Evolutionary conservation across 2,797 vertebrate species (phyloP).

Genomic region (Falco concolor): DNA sequence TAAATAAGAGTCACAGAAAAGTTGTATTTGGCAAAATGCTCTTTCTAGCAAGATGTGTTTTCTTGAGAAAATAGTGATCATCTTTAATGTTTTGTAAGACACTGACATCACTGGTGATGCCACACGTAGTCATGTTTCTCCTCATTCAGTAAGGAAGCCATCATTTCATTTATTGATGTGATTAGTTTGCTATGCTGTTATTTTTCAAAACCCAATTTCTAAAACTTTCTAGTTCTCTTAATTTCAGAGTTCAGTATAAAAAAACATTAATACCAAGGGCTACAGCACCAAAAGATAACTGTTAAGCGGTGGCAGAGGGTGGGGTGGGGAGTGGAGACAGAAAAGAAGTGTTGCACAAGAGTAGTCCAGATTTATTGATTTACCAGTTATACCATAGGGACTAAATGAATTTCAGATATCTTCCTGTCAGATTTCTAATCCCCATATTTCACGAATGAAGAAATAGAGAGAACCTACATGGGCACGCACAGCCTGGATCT

Average conservation of each 20-base stretch:
- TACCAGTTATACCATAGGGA: neutral
- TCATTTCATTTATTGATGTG: neutral
- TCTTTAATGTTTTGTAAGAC: neutral
- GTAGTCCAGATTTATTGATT: neutral
- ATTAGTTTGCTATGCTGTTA: neutral
- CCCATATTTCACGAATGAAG: neutral
- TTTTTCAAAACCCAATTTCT: neutral
- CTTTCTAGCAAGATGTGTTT: neutral
- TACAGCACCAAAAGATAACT: neutral
- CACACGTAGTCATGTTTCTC: neutral
- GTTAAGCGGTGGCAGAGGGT: neutral
- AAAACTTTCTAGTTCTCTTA: neutral
- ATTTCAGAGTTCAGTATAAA: neutral
- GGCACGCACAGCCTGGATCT: neutral
- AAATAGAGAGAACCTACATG: neutral
- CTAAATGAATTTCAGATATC: neutral
- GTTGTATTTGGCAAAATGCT: neutral
- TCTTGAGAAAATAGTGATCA: neutral
- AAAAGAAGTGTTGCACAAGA: neutral
- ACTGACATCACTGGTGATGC: neutral
- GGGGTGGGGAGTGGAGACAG: rapidly evolving
- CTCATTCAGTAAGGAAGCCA: neutral
- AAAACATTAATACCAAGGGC: neutral
- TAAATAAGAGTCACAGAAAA: neutral
- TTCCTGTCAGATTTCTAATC: neutral